These are phyloP conservation scores for Baronia brevicornis DNA, from an alignment of 2,888 invertebrate species.

Conservation along the genomic window DNA sequence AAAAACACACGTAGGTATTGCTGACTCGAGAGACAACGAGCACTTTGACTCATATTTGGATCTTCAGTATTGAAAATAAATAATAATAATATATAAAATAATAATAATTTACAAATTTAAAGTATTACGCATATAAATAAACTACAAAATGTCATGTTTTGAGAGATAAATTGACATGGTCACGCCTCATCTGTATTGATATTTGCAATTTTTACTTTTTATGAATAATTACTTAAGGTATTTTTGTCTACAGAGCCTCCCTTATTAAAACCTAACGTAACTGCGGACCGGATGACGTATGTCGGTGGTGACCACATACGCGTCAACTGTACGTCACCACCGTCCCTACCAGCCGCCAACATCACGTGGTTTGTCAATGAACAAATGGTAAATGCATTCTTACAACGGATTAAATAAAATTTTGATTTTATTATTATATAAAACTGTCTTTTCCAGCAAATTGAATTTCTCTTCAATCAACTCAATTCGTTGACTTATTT, in stretches of 20 bases:
- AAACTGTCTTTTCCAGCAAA: neutral
- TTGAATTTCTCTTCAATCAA: neutral
- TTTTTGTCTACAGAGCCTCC: conserved; percentile 67
- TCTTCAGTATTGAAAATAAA: too few relatives aligned
- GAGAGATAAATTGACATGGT: too few relatives aligned
- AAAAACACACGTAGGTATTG: too few relatives aligned
- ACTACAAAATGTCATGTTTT: too few relatives aligned
- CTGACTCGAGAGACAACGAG: too few relatives aligned
- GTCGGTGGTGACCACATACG: conserved; percentile 77
- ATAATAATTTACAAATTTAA: too few relatives aligned
- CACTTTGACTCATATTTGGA: too few relatives aligned
- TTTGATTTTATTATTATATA: neutral
- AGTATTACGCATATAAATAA: too few relatives aligned
- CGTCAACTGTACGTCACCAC: conserved; percentile 76
- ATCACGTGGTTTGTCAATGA: conserved; percentile 80
- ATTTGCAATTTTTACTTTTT: too few relatives aligned
- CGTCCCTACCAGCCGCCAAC: conserved; percentile 78
- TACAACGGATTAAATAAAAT: conserved; percentile 5
- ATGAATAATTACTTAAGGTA: neutral
- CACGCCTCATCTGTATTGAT: too few relatives aligned
- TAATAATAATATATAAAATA: too few relatives aligned
- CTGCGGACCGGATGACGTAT: conserved; percentile 72
- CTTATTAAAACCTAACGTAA: conserved; percentile 72
- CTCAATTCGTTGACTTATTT: too few relatives aligned
- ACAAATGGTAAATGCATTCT: conserved; percentile 50